These are phyloP conservation scores for Heliocidaris erythrogramma DNA, from an alignment of 35 echinoderm and acorn worm genomes.

Conservation along the genomic window DNA sequence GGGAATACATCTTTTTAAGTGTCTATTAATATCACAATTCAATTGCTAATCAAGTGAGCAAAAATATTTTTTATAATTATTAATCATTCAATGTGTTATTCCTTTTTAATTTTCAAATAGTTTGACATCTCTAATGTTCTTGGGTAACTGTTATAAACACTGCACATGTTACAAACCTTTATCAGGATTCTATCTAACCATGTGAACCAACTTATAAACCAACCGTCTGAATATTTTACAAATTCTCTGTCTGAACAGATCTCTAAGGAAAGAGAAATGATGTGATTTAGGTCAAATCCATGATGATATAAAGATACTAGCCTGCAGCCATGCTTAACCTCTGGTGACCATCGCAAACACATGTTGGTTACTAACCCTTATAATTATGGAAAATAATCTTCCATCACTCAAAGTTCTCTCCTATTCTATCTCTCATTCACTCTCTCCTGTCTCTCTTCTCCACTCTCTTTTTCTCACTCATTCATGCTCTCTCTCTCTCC, in stretches of 20 bases:
- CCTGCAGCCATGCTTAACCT: not conserved
- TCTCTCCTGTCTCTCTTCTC: not conserved
- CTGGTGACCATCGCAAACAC: not conserved
- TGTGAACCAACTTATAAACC: not conserved
- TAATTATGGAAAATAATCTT: conserved; percentile 6
- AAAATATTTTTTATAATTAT: too few relatives aligned
- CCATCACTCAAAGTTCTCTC: not conserved
- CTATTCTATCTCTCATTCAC: not conserved
- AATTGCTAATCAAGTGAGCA: too few relatives aligned
- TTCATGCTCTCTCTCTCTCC: not conserved
- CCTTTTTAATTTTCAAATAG: too few relatives aligned
- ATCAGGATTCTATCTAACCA: too few relatives aligned
- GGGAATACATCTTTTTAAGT: too few relatives aligned
- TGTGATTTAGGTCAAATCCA: not conserved
- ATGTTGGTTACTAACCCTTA: not conserved
- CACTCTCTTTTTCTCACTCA: too few relatives aligned
- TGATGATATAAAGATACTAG: not conserved
- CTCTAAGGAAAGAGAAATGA: not conserved
- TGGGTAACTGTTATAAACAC: too few relatives aligned
- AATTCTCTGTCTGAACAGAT: not conserved
- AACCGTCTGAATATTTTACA: not conserved
- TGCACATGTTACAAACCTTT: too few relatives aligned
- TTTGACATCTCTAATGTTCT: too few relatives aligned
- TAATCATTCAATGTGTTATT: too few relatives aligned
- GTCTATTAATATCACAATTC: too few relatives aligned